These are phyloP conservation scores for Arctopsyche grandis DNA, from an alignment of 1,140 invertebrate species.

Conservation along the genomic window DNA sequence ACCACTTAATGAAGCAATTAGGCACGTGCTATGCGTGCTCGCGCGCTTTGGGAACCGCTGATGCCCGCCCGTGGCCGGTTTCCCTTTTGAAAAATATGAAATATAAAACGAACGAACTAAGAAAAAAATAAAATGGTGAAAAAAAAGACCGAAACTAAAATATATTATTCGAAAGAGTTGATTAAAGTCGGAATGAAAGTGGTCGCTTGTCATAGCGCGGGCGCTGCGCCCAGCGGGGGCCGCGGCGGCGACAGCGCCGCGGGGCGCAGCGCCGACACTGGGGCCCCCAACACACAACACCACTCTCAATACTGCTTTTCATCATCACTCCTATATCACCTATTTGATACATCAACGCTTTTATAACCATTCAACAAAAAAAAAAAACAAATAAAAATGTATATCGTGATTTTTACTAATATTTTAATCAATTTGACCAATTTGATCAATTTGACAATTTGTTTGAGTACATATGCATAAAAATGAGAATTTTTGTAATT, in stretches of 20 bases:
- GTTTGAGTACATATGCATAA: no score
- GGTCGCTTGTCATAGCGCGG: slow-evolving; percentile 47
- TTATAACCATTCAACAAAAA: not conserved
- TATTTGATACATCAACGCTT: not conserved
- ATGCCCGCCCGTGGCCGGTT: slow-evolving; percentile 16
- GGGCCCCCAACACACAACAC: slow-evolving; percentile 18
- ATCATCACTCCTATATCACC: slow-evolving; percentile 11
- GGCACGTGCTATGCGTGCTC: not conserved
- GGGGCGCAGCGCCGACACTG: slow-evolving; percentile 35
- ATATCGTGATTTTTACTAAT: no score
- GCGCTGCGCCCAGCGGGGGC: slow-evolving; percentile 38
- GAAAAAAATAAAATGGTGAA: not conserved
- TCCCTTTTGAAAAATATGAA: slow-evolving; percentile 42
- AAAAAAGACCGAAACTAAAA: slow-evolving; percentile 11
- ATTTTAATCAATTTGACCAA: no score
- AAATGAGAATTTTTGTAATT: no score
- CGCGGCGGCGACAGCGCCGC: slow-evolving; percentile 49
- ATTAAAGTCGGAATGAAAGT: slow-evolving; percentile 53
- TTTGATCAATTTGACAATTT: no score
- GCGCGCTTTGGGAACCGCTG: slow-evolving; percentile 2
- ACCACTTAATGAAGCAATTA: not conserved
- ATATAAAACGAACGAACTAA: not conserved
- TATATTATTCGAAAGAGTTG: slow-evolving; percentile 48
- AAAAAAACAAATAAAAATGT: no score
- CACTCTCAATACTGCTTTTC: not conserved